Evolutionary conservation across 2,797 vertebrate species (phyloP), one percentile per base, ranked within the genome.

Genomic region (Poeciliopsis turneri): DNA sequence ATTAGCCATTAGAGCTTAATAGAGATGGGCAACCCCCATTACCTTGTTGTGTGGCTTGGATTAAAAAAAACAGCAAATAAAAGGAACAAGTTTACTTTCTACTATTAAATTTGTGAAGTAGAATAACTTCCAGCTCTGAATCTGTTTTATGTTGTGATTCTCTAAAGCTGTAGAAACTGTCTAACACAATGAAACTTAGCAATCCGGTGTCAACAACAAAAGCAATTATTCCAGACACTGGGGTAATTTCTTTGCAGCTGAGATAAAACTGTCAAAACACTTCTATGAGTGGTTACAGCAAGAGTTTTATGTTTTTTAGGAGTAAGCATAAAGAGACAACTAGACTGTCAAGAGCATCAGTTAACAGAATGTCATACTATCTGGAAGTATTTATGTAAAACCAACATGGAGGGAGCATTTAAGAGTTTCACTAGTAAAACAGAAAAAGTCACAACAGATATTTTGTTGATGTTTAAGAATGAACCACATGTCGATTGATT

Each of bases 191-290:
- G 16, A 43, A 78, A 46, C 41, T 28, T 61, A 59, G 46, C 53
- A 59, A 47, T 47, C 41, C 46, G 20, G 43, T 13, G 45, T 49
- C 39, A 72, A 41, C 30, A 49, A n/a, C 46, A 39, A 45, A n/a
- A 75, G 33, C 55, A 69, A 30, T 79, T 76, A 70, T 45, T 61
- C 75, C 53, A 74, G 33, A 5, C 49, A 20, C 20, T n/a, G 47
- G 55, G 70, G 66, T 33, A 49, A 23, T 77, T 75, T 77, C 39
- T 80, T 70, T 76, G 33, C 72, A 71, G 75, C 57, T 33, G 36
- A 25, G 7, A 81, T 45, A 81, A 66, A 77, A 53, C 75, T 77
- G 59, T 69, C 57, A 72, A 72, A 70, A 70, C 43, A 55, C 15
- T 39, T 61, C 59, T 77, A 59, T 72, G 76, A 78, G 28, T 59